These are phyloP conservation scores for Bilobella aurantiaca DNA, from an alignment of 1,140 invertebrate genomes.

Conservation along the genomic window DNA sequence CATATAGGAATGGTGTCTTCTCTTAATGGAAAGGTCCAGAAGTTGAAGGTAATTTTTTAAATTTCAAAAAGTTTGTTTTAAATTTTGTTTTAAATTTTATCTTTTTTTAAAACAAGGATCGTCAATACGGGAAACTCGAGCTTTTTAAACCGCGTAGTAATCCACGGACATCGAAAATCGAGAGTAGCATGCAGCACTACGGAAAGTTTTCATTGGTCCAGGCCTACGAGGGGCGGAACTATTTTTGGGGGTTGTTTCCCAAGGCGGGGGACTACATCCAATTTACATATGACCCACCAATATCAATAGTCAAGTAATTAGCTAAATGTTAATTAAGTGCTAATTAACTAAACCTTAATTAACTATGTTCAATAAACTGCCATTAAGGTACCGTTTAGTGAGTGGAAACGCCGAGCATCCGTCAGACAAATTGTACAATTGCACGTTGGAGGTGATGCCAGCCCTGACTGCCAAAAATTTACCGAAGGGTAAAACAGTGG, in stretches of 20 bases:
- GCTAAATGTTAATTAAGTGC: background rate
- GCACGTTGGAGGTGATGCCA: slow-evolving; percentile 70
- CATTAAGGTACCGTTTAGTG: slow-evolving; percentile 64
- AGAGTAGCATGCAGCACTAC: slow-evolving; percentile 70
- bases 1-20: slow-evolving; percentile 93
- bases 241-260: slow-evolving; percentile 81
- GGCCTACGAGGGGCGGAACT: slow-evolving; percentile 78
- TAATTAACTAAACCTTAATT: slow-evolving; percentile 1
- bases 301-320: slow-evolving; percentile 60
- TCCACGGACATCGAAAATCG: slow-evolving; percentile 60
- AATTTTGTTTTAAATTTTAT: background rate
- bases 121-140: slow-evolving; percentile 79
- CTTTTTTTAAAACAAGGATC: slow-evolving; percentile 54
- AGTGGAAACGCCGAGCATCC: slow-evolving; percentile 87
- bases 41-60: slow-evolving; percentile 63
- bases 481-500: slow-evolving; percentile 49
- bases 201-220: slow-evolving; percentile 67
- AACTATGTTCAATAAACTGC: background rate
- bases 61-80: background rate
- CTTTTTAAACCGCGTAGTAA: slow-evolving; percentile 63
- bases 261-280: slow-evolving; percentile 68
- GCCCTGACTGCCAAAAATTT: slow-evolving; percentile 55
- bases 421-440: slow-evolving; percentile 80
- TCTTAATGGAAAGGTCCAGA: slow-evolving; percentile 91
- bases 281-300: slow-evolving; percentile 69